phyloP scores from a whole-genome alignment of 2,888 invertebrate species.

The Acrobasis consociella region DNA sequence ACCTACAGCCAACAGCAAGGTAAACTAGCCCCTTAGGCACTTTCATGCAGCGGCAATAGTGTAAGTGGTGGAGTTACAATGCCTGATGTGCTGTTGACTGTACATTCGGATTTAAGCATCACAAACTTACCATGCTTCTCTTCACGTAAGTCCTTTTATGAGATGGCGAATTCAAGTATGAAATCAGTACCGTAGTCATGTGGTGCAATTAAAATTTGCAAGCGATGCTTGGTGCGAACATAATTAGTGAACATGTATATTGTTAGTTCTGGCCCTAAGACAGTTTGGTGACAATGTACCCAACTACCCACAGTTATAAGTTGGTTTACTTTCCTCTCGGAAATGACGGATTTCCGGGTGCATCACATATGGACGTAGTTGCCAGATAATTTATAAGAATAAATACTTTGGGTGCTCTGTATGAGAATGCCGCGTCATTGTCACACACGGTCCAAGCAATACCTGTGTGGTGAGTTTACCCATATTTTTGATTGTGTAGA shows the following conservation, averaged over 20 bases:
- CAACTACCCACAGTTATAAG: background rate
- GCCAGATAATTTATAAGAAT: no score
- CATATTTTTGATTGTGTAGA: no score
- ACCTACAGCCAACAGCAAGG: no score
- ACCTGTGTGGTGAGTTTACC: no score
- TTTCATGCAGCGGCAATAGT: no score
- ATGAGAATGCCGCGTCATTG: no score
- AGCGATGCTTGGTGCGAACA: conserved; percentile 5
- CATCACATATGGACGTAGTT: no score
- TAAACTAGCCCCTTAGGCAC: no score
- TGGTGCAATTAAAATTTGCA: conserved; percentile 20
- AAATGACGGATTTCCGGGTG: no score
- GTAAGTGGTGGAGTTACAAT: no score
- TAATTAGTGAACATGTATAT: conserved; percentile 17
- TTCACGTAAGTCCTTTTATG: conserved; percentile 17
- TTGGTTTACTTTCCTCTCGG: background rate
- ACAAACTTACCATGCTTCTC: conserved; percentile 16
- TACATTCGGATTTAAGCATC: conserved; percentile 6
- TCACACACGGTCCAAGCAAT: no score
- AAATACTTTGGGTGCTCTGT: no score
- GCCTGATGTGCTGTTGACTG: background rate
- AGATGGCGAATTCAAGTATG: conserved; percentile 11
- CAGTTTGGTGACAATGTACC: conserved; percentile 4
- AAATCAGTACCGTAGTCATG: conserved; percentile 9
- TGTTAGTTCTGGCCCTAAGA: conserved; percentile 5